phyloP scores from a whole-genome alignment of 1,140 invertebrate genomes.

The Leucophenga varia region DNA sequence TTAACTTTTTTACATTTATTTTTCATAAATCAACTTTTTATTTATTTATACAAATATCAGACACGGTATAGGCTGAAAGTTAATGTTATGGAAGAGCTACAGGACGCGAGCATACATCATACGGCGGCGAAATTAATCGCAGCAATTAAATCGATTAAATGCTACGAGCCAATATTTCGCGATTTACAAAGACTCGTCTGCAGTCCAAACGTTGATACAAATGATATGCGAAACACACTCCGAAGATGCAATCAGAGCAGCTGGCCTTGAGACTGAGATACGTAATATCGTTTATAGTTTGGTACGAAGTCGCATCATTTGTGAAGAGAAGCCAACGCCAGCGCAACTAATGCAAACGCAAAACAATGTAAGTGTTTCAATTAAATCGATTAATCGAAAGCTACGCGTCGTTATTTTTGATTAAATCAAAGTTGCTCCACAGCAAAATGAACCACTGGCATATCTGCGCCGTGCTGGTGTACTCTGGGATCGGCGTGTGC shows the following conservation, averaged over 20 bases:
- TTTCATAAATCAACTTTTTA: no score
- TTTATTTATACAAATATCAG: no score
- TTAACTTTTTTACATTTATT: no score
- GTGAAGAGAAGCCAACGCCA: no score
- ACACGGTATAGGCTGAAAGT: no score
- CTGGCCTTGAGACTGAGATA: constrained; percentile 76
- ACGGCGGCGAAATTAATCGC: constrained; percentile 65
- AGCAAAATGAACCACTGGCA: constrained; percentile 61
- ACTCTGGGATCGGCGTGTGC: constrained; percentile 90
- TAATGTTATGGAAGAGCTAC: constrained; percentile 60
- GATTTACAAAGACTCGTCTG: constrained; percentile 74
- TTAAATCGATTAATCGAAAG: no score
- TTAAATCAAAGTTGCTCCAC: constrained; percentile 3
- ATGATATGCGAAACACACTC: constrained; percentile 77
- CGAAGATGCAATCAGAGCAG: constrained; percentile 70
- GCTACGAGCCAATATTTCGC: constrained; percentile 65
- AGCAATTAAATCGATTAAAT: constrained; percentile 65
- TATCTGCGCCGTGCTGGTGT: constrained; percentile 82
- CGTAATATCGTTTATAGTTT: constrained; percentile 82
- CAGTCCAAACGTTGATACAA: constrained; percentile 68
- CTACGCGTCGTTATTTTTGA: no score
- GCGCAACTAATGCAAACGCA: neutral
- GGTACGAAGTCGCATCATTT: constrained; percentile 61
- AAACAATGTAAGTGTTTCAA: no score
- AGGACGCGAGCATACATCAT: constrained; percentile 63